Evolutionary conservation across 1,140 invertebrate species (phyloP), one percentile per base, ranked within the genome.

Genomic region (Cyphomyrmex costatus): DNA sequence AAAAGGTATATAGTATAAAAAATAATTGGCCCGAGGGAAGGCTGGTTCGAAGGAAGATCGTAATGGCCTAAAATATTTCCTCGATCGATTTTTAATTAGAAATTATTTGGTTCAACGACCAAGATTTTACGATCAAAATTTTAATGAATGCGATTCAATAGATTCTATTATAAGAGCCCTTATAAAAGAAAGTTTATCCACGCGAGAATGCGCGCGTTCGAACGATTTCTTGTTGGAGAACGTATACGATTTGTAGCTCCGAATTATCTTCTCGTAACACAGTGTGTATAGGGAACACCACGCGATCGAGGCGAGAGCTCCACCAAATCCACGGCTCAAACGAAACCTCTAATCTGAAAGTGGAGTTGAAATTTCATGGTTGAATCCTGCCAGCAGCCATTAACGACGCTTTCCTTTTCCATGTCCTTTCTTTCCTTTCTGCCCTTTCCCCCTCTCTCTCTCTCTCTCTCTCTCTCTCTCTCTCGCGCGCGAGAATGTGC

Each of bases 291-390:
- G 63, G 51, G 53, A 82, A 19, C 49, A 12, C 46, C 65, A 71
- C 51, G 79, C 79, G 68, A 83, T 36, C 68, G 19, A 46, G 70
- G 73, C 51, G 70, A 80, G 60, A 76, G 21, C 84, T 56, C 46
- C 53, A 24, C 19, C 78, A 49, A 56, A 53, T 66, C 77, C 46
- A 80, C 51, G 36, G 79, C 16, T 66, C 53, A 24, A 16, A 70
- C 33, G 79, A 77, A 63, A 82, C 63, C 77, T 79, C 71, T 70
- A 76, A 87, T 86, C 85, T 66, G 19, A 77, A 73, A 86, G 83
- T 87, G 56, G 83, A 73, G 73, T 68, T 82, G 76, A 88, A 88
- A 88, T 88, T 88, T 87, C 85, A 88, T 76, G 86, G 86, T 88
- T 73, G 79, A 65, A n/a, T 79, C 86, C 73, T 71, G 84, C 83